Evolutionary conservation across 1,140 invertebrate genomes (phyloP), one percentile per base, ranked within the genome.

Genomic region (Heterodera schachtii): DNA sequence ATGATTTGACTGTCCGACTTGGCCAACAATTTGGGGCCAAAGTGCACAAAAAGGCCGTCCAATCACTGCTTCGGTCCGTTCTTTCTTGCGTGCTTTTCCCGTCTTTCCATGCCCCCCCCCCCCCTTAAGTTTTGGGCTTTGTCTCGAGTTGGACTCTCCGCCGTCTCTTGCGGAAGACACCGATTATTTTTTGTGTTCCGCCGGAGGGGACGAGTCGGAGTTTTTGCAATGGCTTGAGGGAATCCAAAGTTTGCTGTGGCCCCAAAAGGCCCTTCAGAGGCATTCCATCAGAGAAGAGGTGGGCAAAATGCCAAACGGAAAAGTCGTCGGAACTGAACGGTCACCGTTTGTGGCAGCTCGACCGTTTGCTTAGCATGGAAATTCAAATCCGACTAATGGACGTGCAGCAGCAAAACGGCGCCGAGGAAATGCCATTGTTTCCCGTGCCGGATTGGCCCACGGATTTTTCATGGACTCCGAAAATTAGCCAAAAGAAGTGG

Each of bases 381-480:
- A 69, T 84, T 3, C 64, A 81, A 16, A 66, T 84, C 41, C 78
- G 83, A 4, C 52, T 84, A 6, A 43, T 84, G 8, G 78, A 84
- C 52, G 57, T 60, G 16, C 57, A 60, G 16, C 57, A 60, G 16
- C 57, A 60, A 16, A 60, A 4, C 57, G 57, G 57, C 4, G 16
- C 16, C 16, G 57, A 60, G 19, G 57, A 60, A 19, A 60, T 60
- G 57, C 57, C 57, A 16, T 60, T 16, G 9, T 19, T 60, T 11
- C 16, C 57, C 57, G 57, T 60, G 31, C 83, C 83, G 9, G 8
- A 64, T 49, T 21, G 83, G 41, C 84, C 84, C 16, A 79, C 52
- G 6, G 78, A 84, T 80, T 85, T 85, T 76, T 60, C 44, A 43
- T 84, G 83, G 83, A 84, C 80, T 85, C 57, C 57, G 13, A 60